Evolutionary conservation across 2,888 invertebrate genomes (phyloP).

Genomic region (Drosophila macrospina): DNA sequence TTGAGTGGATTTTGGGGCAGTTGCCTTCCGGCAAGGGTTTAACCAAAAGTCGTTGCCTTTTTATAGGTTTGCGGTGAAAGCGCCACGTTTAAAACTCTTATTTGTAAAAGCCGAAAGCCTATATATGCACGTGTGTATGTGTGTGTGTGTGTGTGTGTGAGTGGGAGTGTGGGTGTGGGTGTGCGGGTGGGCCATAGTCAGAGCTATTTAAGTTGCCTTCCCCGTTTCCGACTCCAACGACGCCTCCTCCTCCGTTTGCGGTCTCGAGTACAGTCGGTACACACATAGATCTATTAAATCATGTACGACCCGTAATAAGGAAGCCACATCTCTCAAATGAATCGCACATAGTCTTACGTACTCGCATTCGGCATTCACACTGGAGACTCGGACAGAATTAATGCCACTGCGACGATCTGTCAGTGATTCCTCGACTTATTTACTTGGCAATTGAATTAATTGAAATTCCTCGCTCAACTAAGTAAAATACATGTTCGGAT

Average conservation of each 20-base stretch:
- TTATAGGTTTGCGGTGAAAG: slow-evolving; percentile 75
- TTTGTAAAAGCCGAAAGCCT: slow-evolving; percentile 48
- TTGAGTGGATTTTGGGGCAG: slow-evolving; percentile 50
- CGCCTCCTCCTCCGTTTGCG: slow-evolving; percentile 6
- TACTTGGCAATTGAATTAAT: slow-evolving; percentile 83
- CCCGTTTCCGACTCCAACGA: slow-evolving; percentile 25
- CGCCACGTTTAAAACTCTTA: slow-evolving; percentile 63
- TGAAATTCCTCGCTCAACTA: slow-evolving; percentile 80
- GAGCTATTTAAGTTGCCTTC: slow-evolving; percentile 73
- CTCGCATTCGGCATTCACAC: slow-evolving; percentile 40
- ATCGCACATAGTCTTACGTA: slow-evolving; percentile 21
- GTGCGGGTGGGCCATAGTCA: slow-evolving; percentile 43
- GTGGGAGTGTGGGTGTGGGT: not conserved
- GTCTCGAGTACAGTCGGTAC: slow-evolving; percentile 3
- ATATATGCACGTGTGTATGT: slow-evolving; percentile 1
- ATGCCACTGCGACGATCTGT: slow-evolving; percentile 25
- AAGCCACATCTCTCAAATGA: slow-evolving; percentile 57
- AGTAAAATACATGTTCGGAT: slow-evolving; percentile 47
- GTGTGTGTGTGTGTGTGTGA: not conserved
- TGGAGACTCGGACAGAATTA: slow-evolving; percentile 54
- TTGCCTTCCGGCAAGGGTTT: slow-evolving; percentile 43
- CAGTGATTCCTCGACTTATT: slow-evolving; percentile 37
- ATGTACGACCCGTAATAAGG: slow-evolving; percentile 72
- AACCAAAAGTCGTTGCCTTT: slow-evolving; percentile 56
- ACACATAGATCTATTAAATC: slow-evolving; percentile 64